Percentiles rank a stretch among this genome's conserved stretches.
Evolutionary conservation across 2,797 vertebrate genomes (phyloP).

Genomic region (Stomatorhinus walkeri): DNA sequence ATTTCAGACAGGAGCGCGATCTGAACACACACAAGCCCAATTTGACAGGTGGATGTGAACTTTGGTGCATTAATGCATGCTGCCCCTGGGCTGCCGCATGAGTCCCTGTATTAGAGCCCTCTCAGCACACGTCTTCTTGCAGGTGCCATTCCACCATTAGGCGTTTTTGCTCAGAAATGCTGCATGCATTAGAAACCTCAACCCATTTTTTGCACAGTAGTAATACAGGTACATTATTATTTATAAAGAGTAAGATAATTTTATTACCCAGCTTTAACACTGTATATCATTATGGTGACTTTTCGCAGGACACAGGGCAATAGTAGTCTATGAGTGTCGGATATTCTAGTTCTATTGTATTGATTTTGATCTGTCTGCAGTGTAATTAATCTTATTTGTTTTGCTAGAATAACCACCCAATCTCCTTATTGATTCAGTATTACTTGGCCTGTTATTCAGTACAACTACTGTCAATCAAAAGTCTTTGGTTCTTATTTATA

Average conservation of each 20-base stretch:
- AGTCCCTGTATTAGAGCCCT: not conserved
- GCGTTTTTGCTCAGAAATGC: not conserved
- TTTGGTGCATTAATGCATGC: not conserved
- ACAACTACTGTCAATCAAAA: not conserved
- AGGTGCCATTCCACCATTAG: not conserved
- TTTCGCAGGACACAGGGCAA: not conserved
- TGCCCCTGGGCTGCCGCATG: not conserved
- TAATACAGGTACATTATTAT: not conserved
- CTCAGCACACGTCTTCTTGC: not conserved
- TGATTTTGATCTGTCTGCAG: not conserved
- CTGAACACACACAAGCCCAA: not conserved
- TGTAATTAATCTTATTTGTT: not conserved
- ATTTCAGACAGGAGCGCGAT: not conserved
- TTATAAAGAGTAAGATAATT: not conserved
- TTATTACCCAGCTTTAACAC: not conserved
- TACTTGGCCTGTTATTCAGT: not conserved
- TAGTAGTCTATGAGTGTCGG: not conserved
- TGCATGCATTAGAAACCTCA: not conserved
- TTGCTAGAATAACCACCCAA: not conserved
- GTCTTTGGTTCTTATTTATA: not conserved
- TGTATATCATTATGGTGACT: not conserved
- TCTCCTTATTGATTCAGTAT: not conserved
- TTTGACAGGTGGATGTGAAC: not conserved
- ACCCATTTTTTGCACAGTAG: not conserved
- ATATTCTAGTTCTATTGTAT: not conserved